Base-by-base conservation (phyloP, 2,113 vertebrate genomes). In the Notiomystis cincta region DNA sequence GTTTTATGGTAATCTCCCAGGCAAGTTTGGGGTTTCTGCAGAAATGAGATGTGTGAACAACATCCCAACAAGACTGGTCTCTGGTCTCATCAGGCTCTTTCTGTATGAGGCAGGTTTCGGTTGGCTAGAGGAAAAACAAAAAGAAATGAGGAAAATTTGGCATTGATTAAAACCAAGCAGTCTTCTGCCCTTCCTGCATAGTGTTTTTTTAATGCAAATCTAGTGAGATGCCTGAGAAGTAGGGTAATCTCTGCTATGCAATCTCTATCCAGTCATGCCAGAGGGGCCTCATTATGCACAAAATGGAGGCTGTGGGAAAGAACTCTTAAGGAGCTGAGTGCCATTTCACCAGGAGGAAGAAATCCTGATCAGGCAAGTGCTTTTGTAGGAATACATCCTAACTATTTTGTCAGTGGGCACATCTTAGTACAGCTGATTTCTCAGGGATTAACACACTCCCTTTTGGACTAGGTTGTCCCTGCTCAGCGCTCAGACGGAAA, bases 1-100 rank as follows among this genome's bases (percentile, higher is more conserved):
- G 97, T 45, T 94, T 97, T 37, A 90, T 87, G 8, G 97, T 98
- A 76, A 98, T 93, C 81, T 98, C 98, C 97, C 98, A 98, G 38
- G 97, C 94, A 69, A 96, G 96, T 80, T 91, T 96, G 77, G 96
- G 89, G 23, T 66, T 94, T 87, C 42, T 95, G 89, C 45, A 71
- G 11, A 61, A 89, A 76, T 33, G 47, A 70, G 28, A 53, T n/a
- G 61, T 67, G 50, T 48, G 87, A 58, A 40, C 67, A 79, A 21
- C 76, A 87, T 33, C 75, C 35, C 18, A 57, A 24, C 28, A 80
- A 30, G 58, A 57, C 35, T 40, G 28, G 37, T 96, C 83, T 94
- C 60, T 82, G 65, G 53, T 85, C 56, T 87, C 76, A 62, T 60
- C 77, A 73, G 57, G 45, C 27, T 82, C 77, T 65, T 95, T 67